These are phyloP conservation scores for Pocillopora grandis DNA, from an alignment of 92 coral and sea anemone species.

Conservation along the genomic window DNA sequence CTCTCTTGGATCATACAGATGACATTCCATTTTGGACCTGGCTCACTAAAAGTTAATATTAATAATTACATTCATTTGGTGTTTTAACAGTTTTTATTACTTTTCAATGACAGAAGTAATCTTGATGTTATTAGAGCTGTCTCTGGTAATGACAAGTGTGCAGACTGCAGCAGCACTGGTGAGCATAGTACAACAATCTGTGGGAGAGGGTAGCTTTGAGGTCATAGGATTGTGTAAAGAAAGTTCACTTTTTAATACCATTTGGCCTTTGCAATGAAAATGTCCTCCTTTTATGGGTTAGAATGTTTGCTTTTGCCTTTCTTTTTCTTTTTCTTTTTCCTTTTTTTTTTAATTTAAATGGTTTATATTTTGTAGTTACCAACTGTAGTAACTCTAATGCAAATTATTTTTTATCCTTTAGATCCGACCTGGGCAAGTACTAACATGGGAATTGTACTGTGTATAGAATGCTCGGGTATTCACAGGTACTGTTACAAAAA, in stretches of 20 bases:
- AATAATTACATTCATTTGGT: no score
- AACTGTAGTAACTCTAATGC: no score
- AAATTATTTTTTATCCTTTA: conserved; percentile 17
- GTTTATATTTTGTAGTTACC: background rate
- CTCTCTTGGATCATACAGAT: no score
- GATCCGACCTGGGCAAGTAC: conserved; percentile 99
- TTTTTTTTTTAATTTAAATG: no score
- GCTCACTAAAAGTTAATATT: no score
- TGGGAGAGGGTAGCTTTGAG: background rate
- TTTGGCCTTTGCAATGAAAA: no score
- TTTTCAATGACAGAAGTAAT: conserved; percentile 43
- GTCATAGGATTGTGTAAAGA: background rate
- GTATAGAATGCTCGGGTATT: conserved; percentile 98
- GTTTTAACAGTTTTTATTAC: background rate
- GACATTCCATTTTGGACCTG: no score
- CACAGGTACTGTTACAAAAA: conserved; percentile 69
- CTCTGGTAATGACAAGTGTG: conserved; percentile 90
- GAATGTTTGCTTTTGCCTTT: no score
- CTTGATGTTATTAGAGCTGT: conserved; percentile 66
- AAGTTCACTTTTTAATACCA: no score
- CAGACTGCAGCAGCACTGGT: conserved; percentile 92
- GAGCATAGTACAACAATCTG: background rate
- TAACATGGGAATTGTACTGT: conserved; percentile 89
- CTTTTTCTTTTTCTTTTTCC: no score
- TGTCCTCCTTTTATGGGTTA: no score